Percentiles rank a stretch among this genome's conserved stretches.
Evolutionary conservation across 2,797 vertebrate species (phyloP).

Genomic region (Zenarchopterus dispar): DNA sequence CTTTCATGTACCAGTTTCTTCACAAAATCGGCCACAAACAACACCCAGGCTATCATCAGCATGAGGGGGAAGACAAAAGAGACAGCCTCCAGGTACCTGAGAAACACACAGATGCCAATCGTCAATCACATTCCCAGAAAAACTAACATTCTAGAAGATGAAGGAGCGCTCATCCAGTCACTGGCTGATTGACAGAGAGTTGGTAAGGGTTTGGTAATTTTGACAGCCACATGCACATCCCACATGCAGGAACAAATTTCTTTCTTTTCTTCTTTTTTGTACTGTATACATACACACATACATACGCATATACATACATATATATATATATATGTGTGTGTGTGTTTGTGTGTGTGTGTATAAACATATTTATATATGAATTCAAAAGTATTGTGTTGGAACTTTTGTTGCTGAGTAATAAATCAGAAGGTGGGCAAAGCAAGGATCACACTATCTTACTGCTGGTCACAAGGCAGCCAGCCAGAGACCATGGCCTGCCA

Average conservation of each 20-base stretch:
- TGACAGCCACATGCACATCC: constrained; percentile 31
- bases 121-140: constrained; percentile 57
- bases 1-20: constrained; percentile 96
- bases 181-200: constrained; percentile 29
- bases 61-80: constrained; percentile 92
- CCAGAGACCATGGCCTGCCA: constrained; percentile 22
- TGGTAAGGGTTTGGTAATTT: constrained; percentile 4
- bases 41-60: constrained; percentile 95
- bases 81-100: constrained; percentile 93
- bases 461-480: constrained; percentile 43
- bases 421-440: constrained; percentile 49
- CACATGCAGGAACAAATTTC: constrained; percentile 47
- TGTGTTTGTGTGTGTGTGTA: too few relatives aligned
- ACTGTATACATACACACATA: constrained; percentile 6
- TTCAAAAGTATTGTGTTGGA: constrained; percentile 49
- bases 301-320: too few relatives aligned
- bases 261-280: constrained; percentile 19
- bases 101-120: constrained; percentile 48
- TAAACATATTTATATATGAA: constrained; percentile 40
- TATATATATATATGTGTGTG: too few relatives aligned
- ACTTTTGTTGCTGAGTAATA: constrained; percentile 51
- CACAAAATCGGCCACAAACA: constrained; percentile 95
- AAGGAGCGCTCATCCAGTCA: constrained; percentile 37
- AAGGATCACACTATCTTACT: constrained; percentile 53
- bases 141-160: constrained; percentile 35